phyloP scores from a whole-genome alignment of 2,888 invertebrate genomes.

The Hypsopygia costalis region DNA sequence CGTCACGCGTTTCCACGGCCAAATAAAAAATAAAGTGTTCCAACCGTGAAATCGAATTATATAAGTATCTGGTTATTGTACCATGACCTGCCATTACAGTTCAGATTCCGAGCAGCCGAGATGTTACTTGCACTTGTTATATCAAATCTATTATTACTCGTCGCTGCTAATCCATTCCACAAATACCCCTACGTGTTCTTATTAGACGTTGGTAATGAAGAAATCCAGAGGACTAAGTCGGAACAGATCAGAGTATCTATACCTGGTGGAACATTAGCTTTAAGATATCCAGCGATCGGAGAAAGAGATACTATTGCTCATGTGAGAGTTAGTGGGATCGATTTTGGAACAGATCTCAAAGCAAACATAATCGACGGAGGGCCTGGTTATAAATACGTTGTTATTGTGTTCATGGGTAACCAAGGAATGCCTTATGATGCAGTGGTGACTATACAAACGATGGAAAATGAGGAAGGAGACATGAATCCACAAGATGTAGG shows the following conservation, averaged over 20 bases:
- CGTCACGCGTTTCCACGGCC: conserved; percentile 54
- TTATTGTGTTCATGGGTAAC: conserved; percentile 62
- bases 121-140: conserved; percentile 50
- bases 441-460: conserved; percentile 58
- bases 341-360: conserved; percentile 66
- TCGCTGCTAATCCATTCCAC: conserved; percentile 55
- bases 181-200: conserved; percentile 68
- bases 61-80: conserved; percentile 62
- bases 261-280: conserved; percentile 65
- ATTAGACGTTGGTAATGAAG: conserved; percentile 72
- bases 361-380: conserved; percentile 67
- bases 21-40: conserved; percentile 51
- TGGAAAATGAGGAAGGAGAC: conserved; percentile 26
- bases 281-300: conserved; percentile 62
- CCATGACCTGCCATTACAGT: conserved; percentile 50
- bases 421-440: conserved; percentile 56
- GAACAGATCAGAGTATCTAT: conserved; percentile 62
- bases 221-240: conserved; percentile 54
- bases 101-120: conserved; percentile 33
- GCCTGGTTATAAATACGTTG: conserved; percentile 67
- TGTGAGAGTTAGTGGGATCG: conserved; percentile 66
- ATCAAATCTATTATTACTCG: conserved; percentile 32
- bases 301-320: conserved; percentile 59
- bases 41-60: conserved; percentile 65
- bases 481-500: conserved; percentile 7